Conservation (phyloP, 2,888 invertebrate species). For the Platerodrilus igneus region DNA sequence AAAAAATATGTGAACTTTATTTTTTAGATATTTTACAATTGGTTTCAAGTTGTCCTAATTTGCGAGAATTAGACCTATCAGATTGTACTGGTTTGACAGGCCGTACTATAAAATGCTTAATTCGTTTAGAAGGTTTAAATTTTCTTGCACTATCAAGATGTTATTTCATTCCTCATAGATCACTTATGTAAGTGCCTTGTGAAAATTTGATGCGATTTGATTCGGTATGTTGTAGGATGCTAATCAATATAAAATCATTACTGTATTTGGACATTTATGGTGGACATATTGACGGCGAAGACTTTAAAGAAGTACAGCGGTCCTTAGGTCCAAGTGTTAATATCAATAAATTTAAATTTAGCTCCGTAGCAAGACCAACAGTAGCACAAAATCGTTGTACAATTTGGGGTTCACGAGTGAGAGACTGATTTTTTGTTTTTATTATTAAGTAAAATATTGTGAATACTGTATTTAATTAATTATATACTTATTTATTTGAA, state of each 20-base stretch:
- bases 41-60: conserved; percentile 60
- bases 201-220: neutral
- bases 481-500: no score
- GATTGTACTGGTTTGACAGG: conserved; percentile 74
- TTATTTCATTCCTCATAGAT: conserved; percentile 66
- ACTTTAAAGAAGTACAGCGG: conserved; percentile 52
- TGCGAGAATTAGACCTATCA: conserved; percentile 83
- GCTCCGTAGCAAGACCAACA: conserved; percentile 85
- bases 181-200: conserved; percentile 61
- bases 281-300: conserved; percentile 62
- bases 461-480: no score
- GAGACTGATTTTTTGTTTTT: conserved; percentile 67
- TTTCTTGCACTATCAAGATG: conserved; percentile 79
- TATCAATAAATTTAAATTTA: conserved; percentile 72
- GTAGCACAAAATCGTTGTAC: conserved; percentile 82
- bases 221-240: conserved; percentile 19
- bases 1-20: neutral
- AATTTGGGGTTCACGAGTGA: conserved; percentile 82
- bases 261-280: conserved; percentile 80
- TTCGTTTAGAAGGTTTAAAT: conserved; percentile 60
- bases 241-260: conserved; percentile 61
- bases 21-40: conserved; percentile 65
- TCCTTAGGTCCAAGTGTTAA: conserved; percentile 56
- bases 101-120: conserved; percentile 55
- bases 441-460: no score